Evolutionary conservation across 1,140 invertebrate species (phyloP), one percentile per base, ranked within the genome.

Genomic region (Hylaeus anthracinus): DNA sequence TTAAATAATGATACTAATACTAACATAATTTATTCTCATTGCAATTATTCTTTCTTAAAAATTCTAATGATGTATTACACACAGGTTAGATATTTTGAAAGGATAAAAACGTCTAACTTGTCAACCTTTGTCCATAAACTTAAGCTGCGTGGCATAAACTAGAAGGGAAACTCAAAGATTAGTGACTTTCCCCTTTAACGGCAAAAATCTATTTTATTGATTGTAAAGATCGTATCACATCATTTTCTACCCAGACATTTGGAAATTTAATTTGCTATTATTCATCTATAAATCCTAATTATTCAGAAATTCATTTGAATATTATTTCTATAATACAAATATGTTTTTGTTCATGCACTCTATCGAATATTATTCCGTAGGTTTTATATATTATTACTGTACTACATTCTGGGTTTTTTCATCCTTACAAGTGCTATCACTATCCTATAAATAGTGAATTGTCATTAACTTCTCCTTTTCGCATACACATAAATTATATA

Each of bases 391-490:
- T 15, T 15, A 39, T 56, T 43, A 41, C 12, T 0, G 1, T 37
- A 10, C 1, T 63, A 4, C 45, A n/a, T 9, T 8, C 58, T 37
- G 10, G 5, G 39, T 73, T n/a, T 66, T 79, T 6, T n/a, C 12
- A 45, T 64, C 72, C 41, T 61, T 72, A 45, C 65, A 12, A 72
- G 55, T 64, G n/a, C 8, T 41, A 26, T 67, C 43, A 26, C 26
- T 26, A 26, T 53, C 66, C 15, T 1, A 26, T 26, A 26, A 9
- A 6, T 48, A 72, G n/a, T 51, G 9, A 58, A 56, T 56, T 37
- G 43, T 72, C 43, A 14, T 14, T 39, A 48, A 26, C 39, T 48
- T 56, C 9, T 43, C 43, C 26, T 65, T 8, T 66, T 39, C 4
- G 10, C 2, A 41, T 41, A 12, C 14, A 26, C 53, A 12, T 37